These are phyloP conservation scores for Podarcis lilfordi DNA, from an alignment of 2,797 vertebrate genomes.

Conservation along the genomic window DNA sequence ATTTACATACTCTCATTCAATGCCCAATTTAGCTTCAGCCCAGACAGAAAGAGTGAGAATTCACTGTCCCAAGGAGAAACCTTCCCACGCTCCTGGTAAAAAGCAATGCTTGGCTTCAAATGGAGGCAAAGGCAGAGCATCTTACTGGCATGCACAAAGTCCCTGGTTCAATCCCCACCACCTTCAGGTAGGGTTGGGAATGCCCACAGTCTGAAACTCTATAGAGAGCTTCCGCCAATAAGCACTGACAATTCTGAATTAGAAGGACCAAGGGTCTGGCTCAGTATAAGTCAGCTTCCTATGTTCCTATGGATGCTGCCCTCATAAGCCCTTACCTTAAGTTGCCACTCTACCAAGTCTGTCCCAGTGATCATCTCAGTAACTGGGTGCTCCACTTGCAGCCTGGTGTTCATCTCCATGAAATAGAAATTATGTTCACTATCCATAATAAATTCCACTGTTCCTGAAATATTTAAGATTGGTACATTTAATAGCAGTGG, in stretches of 20 bases:
- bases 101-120: neutral
- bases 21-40: neutral
- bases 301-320: no score
- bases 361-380: constrained; percentile 98
- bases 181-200: no score
- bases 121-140: neutral
- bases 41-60: neutral
- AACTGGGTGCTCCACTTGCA: constrained; percentile 97
- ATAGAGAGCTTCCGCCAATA: no score
- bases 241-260: no score
- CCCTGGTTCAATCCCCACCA: no score
- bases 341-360: constrained; percentile 98
- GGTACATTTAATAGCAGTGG: neutral
- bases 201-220: no score
- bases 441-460: constrained; percentile 98
- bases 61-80: neutral
- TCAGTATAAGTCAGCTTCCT: no score
- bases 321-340: constrained; percentile 81
- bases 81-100: neutral
- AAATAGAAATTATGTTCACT: constrained; percentile 95
- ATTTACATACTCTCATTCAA: neutral
- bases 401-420: constrained; percentile 99
- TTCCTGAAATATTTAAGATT: constrained; percentile 79
- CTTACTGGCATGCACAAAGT: no score
- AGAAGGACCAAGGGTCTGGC: no score